Base-by-base conservation (phyloP, 2,888 invertebrate species). In the Phyto melanocephala region DNA sequence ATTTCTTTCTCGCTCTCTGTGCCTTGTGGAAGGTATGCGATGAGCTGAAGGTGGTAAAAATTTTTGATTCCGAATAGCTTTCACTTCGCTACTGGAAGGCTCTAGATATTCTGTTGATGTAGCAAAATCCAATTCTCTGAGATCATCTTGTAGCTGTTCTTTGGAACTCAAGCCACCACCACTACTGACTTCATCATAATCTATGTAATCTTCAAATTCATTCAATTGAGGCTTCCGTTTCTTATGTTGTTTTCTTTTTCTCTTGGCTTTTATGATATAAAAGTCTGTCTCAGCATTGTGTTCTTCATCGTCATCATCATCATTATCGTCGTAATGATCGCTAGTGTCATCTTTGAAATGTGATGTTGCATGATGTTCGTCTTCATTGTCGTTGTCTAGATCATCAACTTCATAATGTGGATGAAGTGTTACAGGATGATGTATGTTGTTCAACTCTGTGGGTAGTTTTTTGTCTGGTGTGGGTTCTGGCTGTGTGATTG, bases 251-350 rank as follows among this genome's bases (percentile, higher is more conserved):
- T 76, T 81, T 33, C 65, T 72, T 65, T 79, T 85, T 17, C 85
- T 80, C 63, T 85, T 84, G 60, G 81, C 11, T 72, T 88, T 91
- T 6, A 90, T 79, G 2, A 90, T 85, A 85, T 87, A 90, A 67
- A 88, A 91, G 74, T 90, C 90, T 20, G 86, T 85, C 22, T 85
- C 80, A 10, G 85, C 86, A 0, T 63, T 71, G 47, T 77, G 77
- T n/a, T 83, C 78, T 6, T 85, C 71, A 24, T 80, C 67, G 5
- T 84, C 83, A 1, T 85, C 85, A 7, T 81, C 85, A 33, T 85
- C 81, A 8, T 84, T 84, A 40, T 52, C 20, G 15, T 40, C 47
- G 60, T 71, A 52, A 62, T 67, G 56, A 50, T 78, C 50, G 40
- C n/a, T 70, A 11, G 60, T 77, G 8, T 63, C 62, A 67, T 72